Conservation (phyloP, 2,113 vertebrate species). For the Strix uralensis region DNA sequence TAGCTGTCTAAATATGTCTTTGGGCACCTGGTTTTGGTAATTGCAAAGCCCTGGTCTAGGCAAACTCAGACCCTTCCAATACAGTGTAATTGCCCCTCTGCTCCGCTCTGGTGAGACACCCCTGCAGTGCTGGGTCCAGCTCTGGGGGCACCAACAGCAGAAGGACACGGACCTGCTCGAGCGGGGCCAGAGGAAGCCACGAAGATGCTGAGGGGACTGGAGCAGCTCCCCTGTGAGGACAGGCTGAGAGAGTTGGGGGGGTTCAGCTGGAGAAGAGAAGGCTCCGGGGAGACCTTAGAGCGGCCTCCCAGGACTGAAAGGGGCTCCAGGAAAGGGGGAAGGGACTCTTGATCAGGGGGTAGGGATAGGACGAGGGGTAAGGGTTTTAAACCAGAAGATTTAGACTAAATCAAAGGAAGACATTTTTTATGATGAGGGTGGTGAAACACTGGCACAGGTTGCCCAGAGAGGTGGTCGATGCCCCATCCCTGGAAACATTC, state of each 20-base stretch:
- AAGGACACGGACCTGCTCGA: neutral
- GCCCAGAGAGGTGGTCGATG: neutral
- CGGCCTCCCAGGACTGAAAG: fast-evolving
- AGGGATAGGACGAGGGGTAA: neutral
- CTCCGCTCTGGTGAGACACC: neutral
- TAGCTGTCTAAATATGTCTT: neutral
- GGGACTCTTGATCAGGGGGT: too few species aligned
- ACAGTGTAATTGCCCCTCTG: fast-evolving
- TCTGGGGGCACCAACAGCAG: neutral
- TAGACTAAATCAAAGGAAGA: too few species aligned
- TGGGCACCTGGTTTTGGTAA: neutral
- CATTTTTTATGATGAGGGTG: too few species aligned
- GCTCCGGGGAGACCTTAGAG: fast-evolving
- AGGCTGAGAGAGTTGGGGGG: neutral
- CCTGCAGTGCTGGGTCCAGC: fast-evolving
- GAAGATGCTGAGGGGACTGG: fast-evolving
- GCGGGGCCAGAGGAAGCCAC: fast-evolving
- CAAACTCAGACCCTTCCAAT: neutral
- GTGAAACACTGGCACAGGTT: neutral
- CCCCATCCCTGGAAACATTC: fast-evolving
- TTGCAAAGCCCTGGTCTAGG: fast-evolving
- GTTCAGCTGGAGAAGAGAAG: neutral
- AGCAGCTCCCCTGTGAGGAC: neutral
- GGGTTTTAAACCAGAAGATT: neutral
- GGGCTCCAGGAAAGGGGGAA: neutral